Evolutionary conservation across 2,113 vertebrate species (phyloP), one percentile per base, ranked within the genome.

Genomic region (Catagonus wagneri): DNA sequence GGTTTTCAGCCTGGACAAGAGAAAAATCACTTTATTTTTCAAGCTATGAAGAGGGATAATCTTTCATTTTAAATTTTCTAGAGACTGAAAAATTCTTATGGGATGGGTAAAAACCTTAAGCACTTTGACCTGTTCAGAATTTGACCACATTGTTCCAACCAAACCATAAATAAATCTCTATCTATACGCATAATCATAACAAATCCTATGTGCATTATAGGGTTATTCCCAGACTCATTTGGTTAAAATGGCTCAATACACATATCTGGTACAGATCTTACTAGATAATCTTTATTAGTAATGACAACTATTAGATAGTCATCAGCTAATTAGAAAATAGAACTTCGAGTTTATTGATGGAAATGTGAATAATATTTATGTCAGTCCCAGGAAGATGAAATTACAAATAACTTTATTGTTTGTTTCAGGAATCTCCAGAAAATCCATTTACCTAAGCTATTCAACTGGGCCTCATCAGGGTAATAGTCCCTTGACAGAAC

Each of bases 361-460:
- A 56, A 86, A 89, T 89, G 78, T 14, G 78, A 89, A 89, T 65
- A 54, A 79, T 85, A 52, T 78, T 69, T 80, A 58, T 14, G 23
- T 60, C 22, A 60, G 25, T 50, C 44, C 20, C 20, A 76, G 44
- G 25, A 95, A 96, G 16, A 61, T 60, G 27, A 89, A 96, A 83
- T 78, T 87, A 23, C 13, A 94, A 11, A 54, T 34, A 90, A 50
- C 16, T 89, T 39, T 69, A 81, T 79, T 79, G 4, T 72, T 85
- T 74, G 8, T 60, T 74, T 85, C 29, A 90, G 60, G 7, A 79
- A 90, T 13, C 34, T 96, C 72, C 83, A 79, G 69, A 71, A 83
- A 91, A 90, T 20, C 39, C 16, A 9, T 83, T 89, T 92, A 74
- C 34, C 60, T 78, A n/a, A 63, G 23, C 36, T 44, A 20, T 13